Base-by-base conservation (phyloP, 2,113 vertebrate species). In the Brachyistius frenatus region DNA sequence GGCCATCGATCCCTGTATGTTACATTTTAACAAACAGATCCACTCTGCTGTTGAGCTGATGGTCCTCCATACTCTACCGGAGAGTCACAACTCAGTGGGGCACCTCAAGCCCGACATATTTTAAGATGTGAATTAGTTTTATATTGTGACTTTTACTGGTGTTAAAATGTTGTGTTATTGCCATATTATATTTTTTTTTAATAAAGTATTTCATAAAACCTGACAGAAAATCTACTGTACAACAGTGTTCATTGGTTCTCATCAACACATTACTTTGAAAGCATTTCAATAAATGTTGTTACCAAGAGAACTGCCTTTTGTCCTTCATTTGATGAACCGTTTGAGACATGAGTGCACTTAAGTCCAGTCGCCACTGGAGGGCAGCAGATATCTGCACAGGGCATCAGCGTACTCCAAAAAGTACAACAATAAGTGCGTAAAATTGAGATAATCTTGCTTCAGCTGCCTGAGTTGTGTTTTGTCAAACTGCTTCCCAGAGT, bases 311-410 rank as follows among this genome's bases (percentile, higher is more conserved):
- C 15, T 5, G 23, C 7, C 4, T 23, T 23, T 33, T 35, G 7
- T 23, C 5, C 2, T 5, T 1, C 0, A 1, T 15, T 52, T 16
- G 4, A 23, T 5, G 7, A 16, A 16, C 23, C 23, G 23, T 23
- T 23, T 23, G 23, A 23, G 23, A 23, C 23, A 23, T 23, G 3
- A 49, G 8, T 85, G 75, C 41, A 44, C 7, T 0, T 56, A 1
- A 16, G 9, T 41, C 15, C 9, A 2, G 5, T 36, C 0, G 8
- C 91, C 92, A 73, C 85, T 76, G 33, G 92, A 52, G 69, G 91
- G 90, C 82, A 86, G 77, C 68, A 81, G 10, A 64, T 52, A 30
- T 33, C 75, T 44, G 1, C 0, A 4, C 58, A 13, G 13, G 10
- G 1, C 11, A 3, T 16, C 9, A 10, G 4, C 14, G 6, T 6